A percentile compares a stretch with the other conserved stretches of the same genome.
Conservation (phyloP, 2,113 vertebrate genomes). For the Chaetura pelagica region DNA sequence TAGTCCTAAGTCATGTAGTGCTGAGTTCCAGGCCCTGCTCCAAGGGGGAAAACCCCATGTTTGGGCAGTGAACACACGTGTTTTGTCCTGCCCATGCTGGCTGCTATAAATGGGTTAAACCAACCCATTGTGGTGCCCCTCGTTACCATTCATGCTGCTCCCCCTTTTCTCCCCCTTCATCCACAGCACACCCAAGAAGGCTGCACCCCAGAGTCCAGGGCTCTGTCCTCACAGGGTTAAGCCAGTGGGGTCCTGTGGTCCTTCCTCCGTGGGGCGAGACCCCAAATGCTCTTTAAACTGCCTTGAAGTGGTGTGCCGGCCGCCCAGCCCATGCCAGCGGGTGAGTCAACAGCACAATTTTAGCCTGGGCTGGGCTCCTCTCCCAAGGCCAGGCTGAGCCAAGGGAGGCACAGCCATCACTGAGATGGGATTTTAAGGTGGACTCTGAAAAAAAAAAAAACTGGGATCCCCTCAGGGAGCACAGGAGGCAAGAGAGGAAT, state of each 20-base stretch:
- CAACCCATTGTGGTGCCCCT: background rate
- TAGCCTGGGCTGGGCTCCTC: constrained; percentile 37
- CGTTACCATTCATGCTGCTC: accelerated
- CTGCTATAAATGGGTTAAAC: background rate
- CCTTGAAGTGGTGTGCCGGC: background rate
- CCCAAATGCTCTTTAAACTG: background rate
- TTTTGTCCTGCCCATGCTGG: background rate
- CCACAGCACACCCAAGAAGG: background rate
- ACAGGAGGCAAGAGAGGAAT: accelerated
- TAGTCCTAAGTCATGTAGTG: background rate
- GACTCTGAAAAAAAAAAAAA: background rate
- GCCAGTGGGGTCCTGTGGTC: background rate
- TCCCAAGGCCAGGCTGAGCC: background rate
- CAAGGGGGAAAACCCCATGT: background rate
- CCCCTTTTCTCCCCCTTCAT: background rate
- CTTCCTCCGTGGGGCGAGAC: background rate
- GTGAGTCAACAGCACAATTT: constrained; percentile 26
- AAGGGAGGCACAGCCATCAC: background rate
- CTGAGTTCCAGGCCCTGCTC: background rate
- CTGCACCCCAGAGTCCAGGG: background rate
- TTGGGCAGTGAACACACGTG: accelerated
- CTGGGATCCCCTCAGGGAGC: background rate
- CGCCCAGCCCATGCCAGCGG: background rate
- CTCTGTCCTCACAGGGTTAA: background rate
- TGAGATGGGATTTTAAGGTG: constrained; percentile 5